These are phyloP conservation scores for Hypanus sabinus DNA, from an alignment of 2,113 vertebrate genomes.

Conservation along the genomic window DNA sequence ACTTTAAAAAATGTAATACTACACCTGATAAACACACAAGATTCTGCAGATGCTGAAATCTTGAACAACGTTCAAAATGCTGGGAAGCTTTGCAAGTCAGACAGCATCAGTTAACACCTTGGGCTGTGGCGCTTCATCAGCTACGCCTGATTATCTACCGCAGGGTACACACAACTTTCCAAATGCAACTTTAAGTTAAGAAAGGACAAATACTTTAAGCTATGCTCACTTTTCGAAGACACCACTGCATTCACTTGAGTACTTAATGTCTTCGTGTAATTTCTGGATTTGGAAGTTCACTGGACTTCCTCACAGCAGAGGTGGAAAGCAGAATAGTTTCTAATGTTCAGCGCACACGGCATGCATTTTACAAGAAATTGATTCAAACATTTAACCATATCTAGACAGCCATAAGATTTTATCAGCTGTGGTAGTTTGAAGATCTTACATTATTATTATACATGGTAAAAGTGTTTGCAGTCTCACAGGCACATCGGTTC, in stretches of 20 bases:
- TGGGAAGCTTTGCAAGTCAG: no score
- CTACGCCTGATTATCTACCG: not conserved
- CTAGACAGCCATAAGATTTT: no score
- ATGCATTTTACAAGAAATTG: not conserved
- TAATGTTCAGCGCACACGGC: not conserved
- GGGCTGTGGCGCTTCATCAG: no score
- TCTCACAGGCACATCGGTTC: not conserved
- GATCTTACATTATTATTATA: not conserved
- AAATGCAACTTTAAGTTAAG: not conserved
- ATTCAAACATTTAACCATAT: slow-evolving; percentile 10
- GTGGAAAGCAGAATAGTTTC: not conserved
- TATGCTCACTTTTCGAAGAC: not conserved
- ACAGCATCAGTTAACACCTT: no score
- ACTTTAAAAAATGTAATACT: not conserved
- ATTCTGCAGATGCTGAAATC: no score
- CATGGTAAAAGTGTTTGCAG: not conserved
- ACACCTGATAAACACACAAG: not conserved
- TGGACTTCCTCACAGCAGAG: not conserved
- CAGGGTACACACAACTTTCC: not conserved
- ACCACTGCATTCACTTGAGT: not conserved
- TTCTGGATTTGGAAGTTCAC: not conserved
- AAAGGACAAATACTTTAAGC: not conserved
- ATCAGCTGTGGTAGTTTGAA: not conserved
- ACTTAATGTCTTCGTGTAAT: not conserved
- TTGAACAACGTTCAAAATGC: no score